Evolutionary conservation across 2,797 vertebrate species (phyloP).

Genomic region (Enteromius trimaculatus): DNA sequence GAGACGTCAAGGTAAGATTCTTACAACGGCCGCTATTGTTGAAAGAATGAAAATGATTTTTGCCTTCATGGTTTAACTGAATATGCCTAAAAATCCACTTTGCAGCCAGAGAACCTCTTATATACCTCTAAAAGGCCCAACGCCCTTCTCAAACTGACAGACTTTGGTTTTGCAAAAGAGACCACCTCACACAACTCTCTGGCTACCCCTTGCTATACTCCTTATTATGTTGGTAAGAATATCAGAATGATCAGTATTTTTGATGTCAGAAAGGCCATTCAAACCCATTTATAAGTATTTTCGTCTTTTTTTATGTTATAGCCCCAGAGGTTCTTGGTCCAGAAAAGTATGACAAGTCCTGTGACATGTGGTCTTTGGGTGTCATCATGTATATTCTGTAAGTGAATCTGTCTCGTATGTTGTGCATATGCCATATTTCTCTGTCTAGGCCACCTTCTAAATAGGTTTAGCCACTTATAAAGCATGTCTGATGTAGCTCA

Average conservation of each 20-base stretch:
- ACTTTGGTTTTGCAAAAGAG: constrained; percentile 99
- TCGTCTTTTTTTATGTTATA: constrained; percentile 61
- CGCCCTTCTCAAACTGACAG: constrained; percentile 93
- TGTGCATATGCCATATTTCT: constrained; percentile 6
- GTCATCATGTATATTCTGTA: constrained; percentile 99
- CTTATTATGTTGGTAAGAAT: constrained; percentile 96
- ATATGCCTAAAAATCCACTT: constrained; percentile 4
- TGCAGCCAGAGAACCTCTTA: constrained; percentile 94
- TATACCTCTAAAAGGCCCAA: constrained; percentile 91
- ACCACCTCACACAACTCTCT: constrained; percentile 96
- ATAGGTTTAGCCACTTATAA: not conserved
- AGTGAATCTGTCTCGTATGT: constrained; percentile 71
- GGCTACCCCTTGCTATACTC: constrained; percentile 97
- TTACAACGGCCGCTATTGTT: no score
- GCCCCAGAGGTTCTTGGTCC: constrained; percentile 96
- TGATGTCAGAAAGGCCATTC: not conserved
- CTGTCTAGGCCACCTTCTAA: not conserved
- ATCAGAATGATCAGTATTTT: not conserved
- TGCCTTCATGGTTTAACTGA: not conserved
- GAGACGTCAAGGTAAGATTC: constrained; percentile 92
- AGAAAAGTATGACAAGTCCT: constrained; percentile 98
- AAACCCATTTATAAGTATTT: constrained; percentile 5
- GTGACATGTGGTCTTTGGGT: constrained; percentile 98
- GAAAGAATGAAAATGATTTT: not conserved
- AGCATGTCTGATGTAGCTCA: not conserved